phyloP scores from a whole-genome alignment of 2,797 vertebrate species.

The Pseudomugil gertrudae region DNA sequence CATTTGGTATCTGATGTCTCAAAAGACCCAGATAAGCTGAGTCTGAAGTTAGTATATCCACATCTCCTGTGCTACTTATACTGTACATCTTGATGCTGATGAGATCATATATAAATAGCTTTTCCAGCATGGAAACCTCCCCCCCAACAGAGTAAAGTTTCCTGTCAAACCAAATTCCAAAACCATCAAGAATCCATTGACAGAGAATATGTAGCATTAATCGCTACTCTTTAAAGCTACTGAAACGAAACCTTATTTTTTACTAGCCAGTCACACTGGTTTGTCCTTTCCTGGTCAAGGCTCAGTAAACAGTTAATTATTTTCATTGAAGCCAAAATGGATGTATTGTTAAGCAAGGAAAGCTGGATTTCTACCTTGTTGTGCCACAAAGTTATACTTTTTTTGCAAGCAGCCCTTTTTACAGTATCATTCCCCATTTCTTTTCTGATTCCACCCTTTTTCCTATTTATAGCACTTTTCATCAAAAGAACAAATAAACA shows the following conservation, averaged over 20 bases:
- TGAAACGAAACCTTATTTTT: conserved; percentile 16
- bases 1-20: conserved; percentile 26
- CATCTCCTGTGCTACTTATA: too few relatives aligned
- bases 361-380: conserved; percentile 16
- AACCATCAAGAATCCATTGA: conserved; percentile 9
- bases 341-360: conserved; percentile 7
- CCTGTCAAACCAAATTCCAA: conserved; percentile 26
- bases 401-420: conserved; percentile 7
- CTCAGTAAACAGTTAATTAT: not conserved
- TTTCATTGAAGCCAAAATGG: conserved; percentile 9
- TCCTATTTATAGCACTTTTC: conserved; percentile 14
- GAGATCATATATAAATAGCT: conserved; percentile 23
- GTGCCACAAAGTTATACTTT: not conserved
- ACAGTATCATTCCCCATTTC: not conserved
- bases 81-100: conserved; percentile 5
- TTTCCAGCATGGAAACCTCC: conserved; percentile 27
- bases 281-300: conserved; percentile 18
- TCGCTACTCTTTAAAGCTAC: conserved; percentile 9
- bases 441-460: conserved; percentile 9
- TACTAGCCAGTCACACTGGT: not conserved
- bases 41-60: conserved; percentile 8
- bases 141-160: conserved; percentile 14
- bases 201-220: conserved; percentile 2
- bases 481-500: not conserved
- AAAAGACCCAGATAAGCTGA: conserved; percentile 23